Conservation (phyloP, 2,113 vertebrate genomes). For the Rhinopomastus cyanomelas region DNA sequence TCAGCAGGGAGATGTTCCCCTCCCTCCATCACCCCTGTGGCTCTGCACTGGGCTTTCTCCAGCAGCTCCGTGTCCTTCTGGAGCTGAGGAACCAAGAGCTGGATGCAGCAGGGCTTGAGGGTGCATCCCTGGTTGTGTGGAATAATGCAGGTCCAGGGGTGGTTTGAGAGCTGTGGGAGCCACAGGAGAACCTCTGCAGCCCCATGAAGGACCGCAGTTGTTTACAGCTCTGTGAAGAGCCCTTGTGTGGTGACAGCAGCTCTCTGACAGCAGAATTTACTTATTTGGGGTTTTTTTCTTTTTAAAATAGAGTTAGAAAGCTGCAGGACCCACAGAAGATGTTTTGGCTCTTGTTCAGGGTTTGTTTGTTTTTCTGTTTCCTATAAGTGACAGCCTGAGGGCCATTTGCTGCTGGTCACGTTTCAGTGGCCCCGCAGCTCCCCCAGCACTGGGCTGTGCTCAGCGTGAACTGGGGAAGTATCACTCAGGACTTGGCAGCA, state of each 20-base stretch:
- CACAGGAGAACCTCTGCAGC: not conserved
- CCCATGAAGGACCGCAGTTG: constrained; percentile 32
- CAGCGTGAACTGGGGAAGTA: rapidly evolving
- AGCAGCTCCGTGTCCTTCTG: no score
- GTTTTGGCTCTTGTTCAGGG: not conserved
- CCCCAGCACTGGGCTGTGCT: rapidly evolving
- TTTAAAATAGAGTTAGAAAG: constrained; percentile 1
- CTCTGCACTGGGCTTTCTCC: no score
- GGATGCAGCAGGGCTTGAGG: no score
- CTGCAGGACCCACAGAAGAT: not conserved
- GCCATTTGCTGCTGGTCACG: not conserved
- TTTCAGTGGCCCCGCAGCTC: not conserved
- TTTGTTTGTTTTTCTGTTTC: constrained; percentile 35
- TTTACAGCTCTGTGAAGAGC: constrained; percentile 67
- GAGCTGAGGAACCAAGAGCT: no score
- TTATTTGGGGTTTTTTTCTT: not conserved
- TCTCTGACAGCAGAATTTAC: not conserved
- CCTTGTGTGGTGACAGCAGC: constrained; percentile 17
- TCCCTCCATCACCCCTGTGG: no score
- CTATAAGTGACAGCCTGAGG: not conserved
- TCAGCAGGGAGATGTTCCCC: no score
- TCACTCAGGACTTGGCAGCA: not conserved
- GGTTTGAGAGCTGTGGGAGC: not conserved
- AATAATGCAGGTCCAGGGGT: not conserved
- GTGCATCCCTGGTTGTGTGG: not conserved